phyloP scores from a whole-genome alignment of 2,113 vertebrate species.

The Caracal caracal region DNA sequence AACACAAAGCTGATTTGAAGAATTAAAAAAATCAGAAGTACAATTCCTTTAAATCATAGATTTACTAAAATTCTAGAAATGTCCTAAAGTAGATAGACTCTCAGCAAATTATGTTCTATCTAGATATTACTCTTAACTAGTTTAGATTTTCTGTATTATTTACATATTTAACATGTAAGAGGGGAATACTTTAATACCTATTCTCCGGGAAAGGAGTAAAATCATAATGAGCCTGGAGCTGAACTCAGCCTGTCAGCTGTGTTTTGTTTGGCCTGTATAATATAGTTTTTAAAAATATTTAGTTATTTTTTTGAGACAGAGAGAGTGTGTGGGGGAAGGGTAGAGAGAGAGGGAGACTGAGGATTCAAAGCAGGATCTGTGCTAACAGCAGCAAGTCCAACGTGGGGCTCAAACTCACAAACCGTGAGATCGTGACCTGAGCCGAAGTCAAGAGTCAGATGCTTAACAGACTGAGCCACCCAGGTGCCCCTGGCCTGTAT shows the following conservation, averaged over 20 bases:
- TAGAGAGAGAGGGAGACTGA: too few relatives aligned
- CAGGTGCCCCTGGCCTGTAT: background rate
- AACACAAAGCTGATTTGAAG: conserved; percentile 34
- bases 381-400: too few relatives aligned
- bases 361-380: too few relatives aligned
- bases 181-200: background rate
- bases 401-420: too few relatives aligned
- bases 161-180: background rate
- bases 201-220: conserved; percentile 26
- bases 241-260: background rate
- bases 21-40: background rate
- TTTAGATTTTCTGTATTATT: conserved; percentile 27
- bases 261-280: conserved; percentile 41
- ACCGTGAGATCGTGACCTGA: too few relatives aligned
- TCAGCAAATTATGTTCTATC: background rate
- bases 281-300: background rate
- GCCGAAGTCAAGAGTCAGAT: too few relatives aligned
- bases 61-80: conserved; percentile 21
- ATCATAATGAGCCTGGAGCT: background rate
- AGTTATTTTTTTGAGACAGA: too few relatives aligned
- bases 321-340: too few relatives aligned
- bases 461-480: too few relatives aligned
- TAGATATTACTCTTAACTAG: background rate
- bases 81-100: background rate
- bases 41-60: conserved; percentile 3